Base-by-base conservation (phyloP, 2,888 invertebrate genomes). In the Poecilobothrus nobilitatus region DNA sequence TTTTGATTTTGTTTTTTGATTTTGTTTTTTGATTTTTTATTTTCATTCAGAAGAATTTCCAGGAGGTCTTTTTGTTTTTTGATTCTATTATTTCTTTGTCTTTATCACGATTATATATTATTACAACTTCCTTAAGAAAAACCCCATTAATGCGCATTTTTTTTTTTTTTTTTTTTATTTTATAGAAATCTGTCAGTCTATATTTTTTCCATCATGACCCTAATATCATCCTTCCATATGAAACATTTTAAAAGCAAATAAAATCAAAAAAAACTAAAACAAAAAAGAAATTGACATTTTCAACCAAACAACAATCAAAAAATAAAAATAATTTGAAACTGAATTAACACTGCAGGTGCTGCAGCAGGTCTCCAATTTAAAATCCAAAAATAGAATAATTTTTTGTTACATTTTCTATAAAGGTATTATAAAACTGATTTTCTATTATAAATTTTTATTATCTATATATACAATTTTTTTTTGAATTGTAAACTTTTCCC, bases 301-400 rank as follows among this genome's bases (percentile, higher is more conserved):
- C 53, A 53, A 53, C 15, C 15, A 53, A 53, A 53, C 12, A 53
- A 9, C 9, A 53, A 53, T 18, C 2, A n/a, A 53, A 18, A 53
- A 53, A 53, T 6, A n/a, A 53, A 53, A 53, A 53, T 53, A 53
- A 53, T 12, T 12, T 12, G 1, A 6, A 53, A 53, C 15, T 18
- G 53, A 53, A 53, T 53, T 18, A 53, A 53, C 53, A 53, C 15
- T 53, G 53, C 53, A 53, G 53, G 53, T 53, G 53, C 53, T 53
- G 53, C 53, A 53, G 53, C 53, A 53, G 53, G 53, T 53, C 18
- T 53, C 53, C 53, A 53, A 18, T 18, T 18, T 53, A 18, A 18
- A 1, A 18, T n/a, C 53, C 18, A 53, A 2, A 53, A 53, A 53
- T 53, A 53, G 53, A 53, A 53, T 53, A 18, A 18, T 53, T 15